Evolutionary conservation across 53 echinoderm and acorn worm species (phyloP), one percentile per base, ranked within the genome.

Genomic region (Mesocentrotus franciscanus): DNA sequence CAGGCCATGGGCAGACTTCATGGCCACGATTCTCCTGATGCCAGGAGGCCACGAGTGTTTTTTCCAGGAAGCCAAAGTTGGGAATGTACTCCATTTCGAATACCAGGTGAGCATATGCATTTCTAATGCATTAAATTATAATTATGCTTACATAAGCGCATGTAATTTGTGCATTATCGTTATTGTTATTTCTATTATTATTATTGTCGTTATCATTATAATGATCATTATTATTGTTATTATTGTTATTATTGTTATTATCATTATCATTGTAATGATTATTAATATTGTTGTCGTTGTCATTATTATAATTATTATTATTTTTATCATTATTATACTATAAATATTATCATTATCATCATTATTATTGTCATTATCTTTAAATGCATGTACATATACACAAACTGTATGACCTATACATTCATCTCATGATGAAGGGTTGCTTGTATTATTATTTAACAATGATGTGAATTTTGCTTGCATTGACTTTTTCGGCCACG

Each of bases 1-100:
- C 15, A 34, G 56, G 20, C 95, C 95, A 2, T 94, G 95, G 95
- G 35, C 95, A 7, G 95, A 94, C n/a, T 94, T 94, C 30, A 66
- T 85, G 64, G 70, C 70, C 5, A 94, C 87, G 2, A 85, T 94
- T 34, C 39, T 94, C 13, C 14, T 94, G 10, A 85, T 94, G 95
- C 95, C 95, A 22, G 87, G 85, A 10, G 34, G 29, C n/a, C 42
- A 64, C 10, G 95, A 94, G 56, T 94, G 95, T 18, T 94, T 94
- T 30, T 94, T 59, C 56, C 95, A 94, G 26, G 95, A 94, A 10
- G 62, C 95, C 8, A 71, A 64, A 24, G 13, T 36, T 4, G 95
- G 70, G 5, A 68, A 85, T 36, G 66, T 68, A 20, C 33, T 94
- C 39, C 24, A 85, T 66, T 94, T 94, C 70, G 85, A 94, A 94